Conservation (phyloP, 1,140 invertebrate species). For the Ptiloglossa arizonensis region DNA sequence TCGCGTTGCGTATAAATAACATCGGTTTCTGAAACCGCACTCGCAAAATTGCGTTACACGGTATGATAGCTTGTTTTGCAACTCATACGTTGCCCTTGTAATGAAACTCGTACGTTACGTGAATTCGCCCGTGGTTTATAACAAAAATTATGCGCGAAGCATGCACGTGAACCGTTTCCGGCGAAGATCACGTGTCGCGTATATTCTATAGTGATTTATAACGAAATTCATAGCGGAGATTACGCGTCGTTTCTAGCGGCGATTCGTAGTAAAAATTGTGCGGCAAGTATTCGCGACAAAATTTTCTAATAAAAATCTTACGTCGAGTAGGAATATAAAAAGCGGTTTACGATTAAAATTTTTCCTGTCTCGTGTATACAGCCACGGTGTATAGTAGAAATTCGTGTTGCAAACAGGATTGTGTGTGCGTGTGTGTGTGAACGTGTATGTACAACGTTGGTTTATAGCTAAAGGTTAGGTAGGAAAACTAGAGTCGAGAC, state of each 20-base stretch:
- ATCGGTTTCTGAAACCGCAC: slow-evolving; percentile 24
- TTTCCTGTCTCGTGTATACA: not conserved
- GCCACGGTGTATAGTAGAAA: not conserved
- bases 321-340: not conserved
- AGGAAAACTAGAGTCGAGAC: not conserved
- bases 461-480: not conserved
- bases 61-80: not conserved
- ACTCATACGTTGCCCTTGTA: not conserved
- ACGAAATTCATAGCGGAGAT: not conserved
- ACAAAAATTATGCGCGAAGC: not conserved
- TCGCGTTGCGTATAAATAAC: slow-evolving; percentile 18
- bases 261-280: not conserved
- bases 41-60: slow-evolving; percentile 4
- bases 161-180: not conserved
- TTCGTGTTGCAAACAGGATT: too few relatives aligned
- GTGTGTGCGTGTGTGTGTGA: too few relatives aligned
- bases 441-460: not conserved
- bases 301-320: not conserved
- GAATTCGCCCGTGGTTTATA: not conserved
- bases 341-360: not conserved
- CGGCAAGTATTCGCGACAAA: too few relatives aligned
- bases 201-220: not conserved
- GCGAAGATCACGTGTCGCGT: not conserved
- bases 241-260: not conserved
- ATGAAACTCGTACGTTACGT: slow-evolving; percentile 3